phyloP scores from a whole-genome alignment of 37 sponge, comb jelly and placozoan genomes.

The Halisarca cf. caerulea region DNA sequence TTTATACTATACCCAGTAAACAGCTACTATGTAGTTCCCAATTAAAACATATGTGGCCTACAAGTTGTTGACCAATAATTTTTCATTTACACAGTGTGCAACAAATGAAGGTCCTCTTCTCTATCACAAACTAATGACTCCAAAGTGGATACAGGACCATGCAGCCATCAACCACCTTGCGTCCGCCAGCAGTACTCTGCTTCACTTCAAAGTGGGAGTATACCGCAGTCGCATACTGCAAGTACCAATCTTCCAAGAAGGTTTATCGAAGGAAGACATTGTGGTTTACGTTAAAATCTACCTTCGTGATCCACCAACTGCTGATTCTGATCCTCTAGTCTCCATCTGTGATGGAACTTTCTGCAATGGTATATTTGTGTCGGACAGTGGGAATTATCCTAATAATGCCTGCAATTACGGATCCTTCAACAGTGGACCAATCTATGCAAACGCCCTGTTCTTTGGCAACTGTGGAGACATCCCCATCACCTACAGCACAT shows the following conservation, averaged over 20 bases:
- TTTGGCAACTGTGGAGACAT: neutral
- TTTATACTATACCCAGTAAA: no score
- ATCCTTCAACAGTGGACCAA: neutral
- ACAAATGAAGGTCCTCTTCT: neutral
- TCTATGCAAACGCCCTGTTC: neutral
- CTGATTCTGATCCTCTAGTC: neutral
- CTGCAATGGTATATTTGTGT: constrained; percentile 1
- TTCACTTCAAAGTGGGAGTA: neutral
- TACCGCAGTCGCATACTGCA: neutral
- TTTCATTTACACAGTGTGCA: no score
- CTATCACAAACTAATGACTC: neutral
- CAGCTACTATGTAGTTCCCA: no score
- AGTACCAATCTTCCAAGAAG: constrained; percentile 13
- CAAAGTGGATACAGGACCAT: constrained; percentile 17
- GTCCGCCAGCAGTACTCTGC: neutral
- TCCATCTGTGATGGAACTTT: constrained; percentile 7
- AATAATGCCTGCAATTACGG: neutral
- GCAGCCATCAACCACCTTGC: neutral
- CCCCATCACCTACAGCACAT: neutral
- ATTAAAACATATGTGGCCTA: no score
- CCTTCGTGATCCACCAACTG: constrained; percentile 11
- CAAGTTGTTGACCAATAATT: no score
- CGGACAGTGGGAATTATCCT: neutral
- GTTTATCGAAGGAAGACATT: neutral
- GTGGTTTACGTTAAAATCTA: neutral